Base-by-base conservation (phyloP, 2,888 invertebrate species). In the Danaus chrysippus region DNA sequence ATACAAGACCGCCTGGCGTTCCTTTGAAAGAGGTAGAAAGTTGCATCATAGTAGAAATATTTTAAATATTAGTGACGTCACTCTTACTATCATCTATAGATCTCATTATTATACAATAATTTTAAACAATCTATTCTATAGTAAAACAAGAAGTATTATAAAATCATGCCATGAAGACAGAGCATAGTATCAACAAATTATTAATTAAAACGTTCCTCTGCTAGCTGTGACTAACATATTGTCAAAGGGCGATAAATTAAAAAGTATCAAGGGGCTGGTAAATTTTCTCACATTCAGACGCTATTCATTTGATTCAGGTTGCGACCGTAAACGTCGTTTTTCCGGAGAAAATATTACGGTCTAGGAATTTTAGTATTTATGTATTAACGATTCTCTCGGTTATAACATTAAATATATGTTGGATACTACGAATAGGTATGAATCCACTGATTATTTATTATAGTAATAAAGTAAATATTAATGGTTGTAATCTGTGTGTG, bases 261-360 rank as follows among this genome's bases (percentile, higher is more conserved):
- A 56, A 56, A 61, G 46, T 42, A 58, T 58, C 58, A 41, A 53
- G 23, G 61, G 61, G 61, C 49, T 10, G 49, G 15, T 49, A 49
- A 49, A 49, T 49, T 49, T 49, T 17, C 49, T 49, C 17, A 49
- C 49, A 49, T 49, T 49, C 49, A 49, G 49, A 17, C 17, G 49
- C 49, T 49, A 49, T 49, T 49, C 49, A 49, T 49, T 49, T 49
- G 10, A 17, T 15, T 49, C 49, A 49, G 49, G 49, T 49, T 49
- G 49, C 17, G 49, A 15, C 17, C 49, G 49, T 49, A 49, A 49
- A 49, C 49, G 49, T 49, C 49, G 49, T 49, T 49, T 49, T 49
- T 49, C 49, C 49, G 10, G 49, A 49, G 49, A 49, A 49, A 49
- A 49, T 49, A 49, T 49, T 49, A 49, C 49, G 49, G 49, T 49